Evolutionary conservation across 2,888 invertebrate species (phyloP), one percentile per base, ranked within the genome.

Genomic region (Leptinotarsa tumamoca): DNA sequence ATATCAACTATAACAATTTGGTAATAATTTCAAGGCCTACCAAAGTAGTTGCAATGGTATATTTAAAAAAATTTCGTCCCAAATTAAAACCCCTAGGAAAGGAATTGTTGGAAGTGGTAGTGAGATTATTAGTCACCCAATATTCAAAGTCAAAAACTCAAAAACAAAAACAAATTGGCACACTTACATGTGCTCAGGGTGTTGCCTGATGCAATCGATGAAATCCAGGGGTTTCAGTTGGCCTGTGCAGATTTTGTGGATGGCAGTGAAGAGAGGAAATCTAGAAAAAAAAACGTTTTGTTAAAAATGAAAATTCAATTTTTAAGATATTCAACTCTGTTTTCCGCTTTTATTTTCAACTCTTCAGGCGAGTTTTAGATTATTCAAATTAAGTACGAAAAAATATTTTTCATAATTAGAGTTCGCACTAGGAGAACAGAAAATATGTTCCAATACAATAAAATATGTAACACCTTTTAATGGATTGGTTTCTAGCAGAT

Each of bases 131-230:
- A 75, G 71, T 54, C 27, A 69, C 33, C 58, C 27, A 54, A 68
- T 23, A 52, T 68, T 27, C 27, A 43, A 71, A 23, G 23, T 18
- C 54, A 27, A 67, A 33, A 70, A 70, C 18, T 15, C 4, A 52
- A 52, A 17, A 77, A 43, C 43, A 43, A 68, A 67, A 72, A 74
- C 70, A 74, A 72, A 72, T 71, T 13, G 67, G 74, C 78, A 79
- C 80, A 89, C 95, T 96, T 95, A 98, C 97, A 96, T 95, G 92
- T 98, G 98, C 90, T 98, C 98, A 49, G 98, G 98, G 89, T 98
- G 98, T 87, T 94, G 93, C 88, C 96, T 94, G 89, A 99, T 95
- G 90, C 96, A 96, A 87, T 96, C 94, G 84, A 99, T 95, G 89
- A 99, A 93, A 84, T 96, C 94, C 72, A 89, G 89, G 3, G 97